Evolutionary conservation across 2,888 invertebrate genomes (phyloP), one percentile per base, ranked within the genome.

Genomic region (Flabesymbios commensalis): DNA sequence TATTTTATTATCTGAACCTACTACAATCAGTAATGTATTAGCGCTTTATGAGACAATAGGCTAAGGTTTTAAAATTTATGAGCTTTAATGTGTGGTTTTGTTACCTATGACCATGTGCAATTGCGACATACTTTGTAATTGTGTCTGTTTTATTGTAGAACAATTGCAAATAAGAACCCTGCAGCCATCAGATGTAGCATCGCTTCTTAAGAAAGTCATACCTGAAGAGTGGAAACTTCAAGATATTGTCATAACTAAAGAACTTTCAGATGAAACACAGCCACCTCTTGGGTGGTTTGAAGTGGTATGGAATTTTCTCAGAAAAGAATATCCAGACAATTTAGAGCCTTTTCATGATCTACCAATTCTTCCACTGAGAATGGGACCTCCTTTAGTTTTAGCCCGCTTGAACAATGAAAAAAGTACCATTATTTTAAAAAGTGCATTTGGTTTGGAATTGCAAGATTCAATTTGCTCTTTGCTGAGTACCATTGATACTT

Each of bases 251-350:
- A 31, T 26, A 17, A 33, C 22, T 29, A 33, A 49, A 2, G 33
- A 7, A 29, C 59, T 31, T n/a, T 26, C 17, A 14, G 26, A 29
- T 36, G 41, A 31, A 7, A 22, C 32, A 7, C 39, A 53, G 19
- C 29, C 55, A 3, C 42, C 63, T 1, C 5, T 17, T 5, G 57
- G 42, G 22, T 70, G 70, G 70, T 43, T 70, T 31, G 22, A 51
- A 39, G 17, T 36, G 14, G 39, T 72, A 31, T 72, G 72, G 71
- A 42, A 36, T 3, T 68, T 65, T 57, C 56, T 72, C 22, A 39
- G 61, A 1, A 59, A 43, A 17, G 58, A 71, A 17, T 61, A 63
- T 47, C 64, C 70, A 19, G 32, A 43, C 10, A 65, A 67, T 33
- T 52, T 67, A 17, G 22, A 51, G 0, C 31, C n/a, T 5, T 63